Conservation (phyloP, 1,140 invertebrate species). For the Leptonema lineaticorne region DNA sequence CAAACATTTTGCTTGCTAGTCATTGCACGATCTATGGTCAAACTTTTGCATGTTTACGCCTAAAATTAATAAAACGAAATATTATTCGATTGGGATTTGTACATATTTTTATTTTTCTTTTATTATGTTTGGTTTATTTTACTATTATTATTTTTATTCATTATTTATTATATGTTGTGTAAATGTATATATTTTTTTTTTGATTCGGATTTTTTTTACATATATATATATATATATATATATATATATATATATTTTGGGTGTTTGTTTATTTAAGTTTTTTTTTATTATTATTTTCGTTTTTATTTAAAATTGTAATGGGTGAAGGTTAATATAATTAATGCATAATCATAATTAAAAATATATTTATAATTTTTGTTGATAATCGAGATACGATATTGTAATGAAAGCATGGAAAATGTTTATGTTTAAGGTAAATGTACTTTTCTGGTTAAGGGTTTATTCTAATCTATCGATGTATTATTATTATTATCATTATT, state of each 20-base stretch:
- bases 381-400: too few relatives aligned
- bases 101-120: neutral
- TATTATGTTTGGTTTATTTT: too few relatives aligned
- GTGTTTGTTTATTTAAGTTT: neutral
- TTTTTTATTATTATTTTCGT: too few relatives aligned
- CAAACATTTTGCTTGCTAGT: slow-evolving; percentile 20
- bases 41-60: slow-evolving; percentile 22
- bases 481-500: too few relatives aligned
- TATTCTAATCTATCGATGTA: too few relatives aligned
- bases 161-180: too few relatives aligned
- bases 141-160: too few relatives aligned
- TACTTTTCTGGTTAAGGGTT: slow-evolving; percentile 5
- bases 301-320: neutral
- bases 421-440: neutral
- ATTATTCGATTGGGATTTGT: slow-evolving; percentile 14
- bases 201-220: too few relatives aligned
- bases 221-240: too few relatives aligned
- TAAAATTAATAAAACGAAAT: too few relatives aligned
- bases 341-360: neutral
- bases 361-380: neutral
- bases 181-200: too few relatives aligned
- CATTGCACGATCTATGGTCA: slow-evolving; percentile 8
- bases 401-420: slow-evolving; percentile 10
- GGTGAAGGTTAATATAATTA: neutral
- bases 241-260: neutral